Evolutionary conservation across 2,113 vertebrate genomes (phyloP), one percentile per base, ranked within the genome.

Genomic region (Ophthalmotilapia sp.): DNA sequence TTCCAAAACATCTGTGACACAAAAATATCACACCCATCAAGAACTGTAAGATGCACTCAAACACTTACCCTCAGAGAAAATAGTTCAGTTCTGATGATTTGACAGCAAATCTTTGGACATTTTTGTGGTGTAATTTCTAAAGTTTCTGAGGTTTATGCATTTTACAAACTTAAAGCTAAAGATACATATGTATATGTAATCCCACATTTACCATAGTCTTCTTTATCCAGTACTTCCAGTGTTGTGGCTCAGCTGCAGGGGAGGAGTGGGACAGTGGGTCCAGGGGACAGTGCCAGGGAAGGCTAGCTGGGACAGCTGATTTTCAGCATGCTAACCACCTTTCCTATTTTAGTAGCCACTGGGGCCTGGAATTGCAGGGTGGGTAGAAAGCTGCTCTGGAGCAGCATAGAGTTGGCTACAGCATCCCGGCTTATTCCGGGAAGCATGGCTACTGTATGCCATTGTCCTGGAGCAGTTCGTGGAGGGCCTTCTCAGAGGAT

Each of bases 1-100:
- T 29, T 45, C 40, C 68, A 75, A 75, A 75, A 47, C 9, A 75
- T 47, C 23, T 75, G 6, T 17, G 40, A 75, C 8, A 17, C 5
- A 75, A 45, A 75, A 75, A 75, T 75, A 11, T 12, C 70, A 47
- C 23, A 19, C 42, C 23, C 68, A 45, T 73, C 21, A 45, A 75
- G 21, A 29, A 75, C 3, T 19, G 9, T 26, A 75, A 42, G 14
- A 70, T 70, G 36, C 65, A 70, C 36, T 42, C 65, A 70, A 42
- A 23, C 36, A 70, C 38, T 70, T 4, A 42, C 12, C 38, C 12
- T 70, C 38, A 42, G 7, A 26, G 65, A 70, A 70, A 42, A 70
- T 42, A 70, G n/a, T 70, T 42, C n/a, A 26, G n/a, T 40, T 42
- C 36, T 9, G 65, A 70, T 70, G 38, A 42, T 6, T 70, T 70